Percentiles rank a stretch among this genome's conserved stretches.
Conservation (phyloP, 2,113 vertebrate genomes). For the Pelmatolapia mariae region DNA sequence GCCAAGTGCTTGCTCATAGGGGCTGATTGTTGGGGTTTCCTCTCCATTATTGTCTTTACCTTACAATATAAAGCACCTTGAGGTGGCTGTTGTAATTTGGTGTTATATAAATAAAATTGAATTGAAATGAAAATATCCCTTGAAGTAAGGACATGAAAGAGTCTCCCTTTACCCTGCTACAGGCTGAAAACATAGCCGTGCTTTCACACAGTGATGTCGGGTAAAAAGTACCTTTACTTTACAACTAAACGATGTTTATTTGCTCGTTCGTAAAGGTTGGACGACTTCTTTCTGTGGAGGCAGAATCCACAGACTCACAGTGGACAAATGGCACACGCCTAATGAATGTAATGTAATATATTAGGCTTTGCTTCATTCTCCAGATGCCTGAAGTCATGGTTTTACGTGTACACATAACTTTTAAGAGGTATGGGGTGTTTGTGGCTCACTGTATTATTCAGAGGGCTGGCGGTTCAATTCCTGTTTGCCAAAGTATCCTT, state of each 20-base stretch:
- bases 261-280: neutral
- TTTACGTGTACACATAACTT: neutral
- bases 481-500: neutral
- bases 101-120: neutral
- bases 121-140: fast-evolving
- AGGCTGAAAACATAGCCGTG: neutral
- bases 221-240: neutral
- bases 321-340: neutral
- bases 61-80: neutral
- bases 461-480: neutral
- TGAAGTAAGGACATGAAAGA: neutral
- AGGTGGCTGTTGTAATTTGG: neutral
- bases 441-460: neutral
- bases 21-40: neutral
- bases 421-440: neutral
- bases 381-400: neutral
- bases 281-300: neutral
- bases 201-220: neutral
- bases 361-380: neutral
- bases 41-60: neutral
- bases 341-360: neutral
- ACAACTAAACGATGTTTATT: neutral
- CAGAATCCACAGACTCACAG: neutral
- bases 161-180: neutral
- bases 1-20: neutral